Evolutionary conservation across 2,797 vertebrate genomes (phyloP).

Genomic region (Sebastes minor): DNA sequence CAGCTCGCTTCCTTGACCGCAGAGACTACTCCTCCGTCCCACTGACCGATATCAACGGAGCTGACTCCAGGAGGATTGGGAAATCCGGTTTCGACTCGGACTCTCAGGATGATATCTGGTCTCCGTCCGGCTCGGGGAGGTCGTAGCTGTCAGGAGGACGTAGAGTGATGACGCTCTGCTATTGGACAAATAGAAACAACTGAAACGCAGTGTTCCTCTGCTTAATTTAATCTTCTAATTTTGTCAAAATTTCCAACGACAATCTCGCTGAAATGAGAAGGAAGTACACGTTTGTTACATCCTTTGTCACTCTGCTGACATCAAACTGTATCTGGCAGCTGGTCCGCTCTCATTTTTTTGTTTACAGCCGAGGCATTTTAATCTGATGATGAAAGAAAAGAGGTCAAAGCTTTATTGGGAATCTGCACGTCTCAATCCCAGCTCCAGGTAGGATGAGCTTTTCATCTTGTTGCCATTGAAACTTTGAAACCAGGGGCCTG

Average conservation of each 20-base stretch:
- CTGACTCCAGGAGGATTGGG: too few relatives aligned
- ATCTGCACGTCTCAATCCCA: background rate
- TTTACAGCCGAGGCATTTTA: background rate
- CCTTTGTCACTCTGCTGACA: background rate
- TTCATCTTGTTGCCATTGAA: background rate
- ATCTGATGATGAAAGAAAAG: background rate
- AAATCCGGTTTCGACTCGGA: conserved; percentile 49
- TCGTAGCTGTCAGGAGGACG: background rate
- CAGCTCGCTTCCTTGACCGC: background rate
- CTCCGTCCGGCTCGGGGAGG: background rate
- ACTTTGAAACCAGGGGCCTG: background rate
- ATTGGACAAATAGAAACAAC: conserved; percentile 9
- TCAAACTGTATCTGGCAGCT: background rate
- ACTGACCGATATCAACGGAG: conserved; percentile 61
- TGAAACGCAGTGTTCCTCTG: background rate
- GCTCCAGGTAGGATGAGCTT: conserved; percentile 7
- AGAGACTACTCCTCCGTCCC: conserved; percentile 76
- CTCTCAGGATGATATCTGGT: conserved; percentile 69
- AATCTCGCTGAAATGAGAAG: conserved; percentile 5
- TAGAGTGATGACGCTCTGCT: background rate
- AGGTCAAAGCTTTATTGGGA: background rate
- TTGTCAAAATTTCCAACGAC: background rate
- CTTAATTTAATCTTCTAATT: background rate
- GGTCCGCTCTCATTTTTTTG: background rate
- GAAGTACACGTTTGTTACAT: background rate